Evolutionary conservation across 2,888 invertebrate species (phyloP), one percentile per base, ranked within the genome.

Genomic region (Tenthredo amoena): DNA sequence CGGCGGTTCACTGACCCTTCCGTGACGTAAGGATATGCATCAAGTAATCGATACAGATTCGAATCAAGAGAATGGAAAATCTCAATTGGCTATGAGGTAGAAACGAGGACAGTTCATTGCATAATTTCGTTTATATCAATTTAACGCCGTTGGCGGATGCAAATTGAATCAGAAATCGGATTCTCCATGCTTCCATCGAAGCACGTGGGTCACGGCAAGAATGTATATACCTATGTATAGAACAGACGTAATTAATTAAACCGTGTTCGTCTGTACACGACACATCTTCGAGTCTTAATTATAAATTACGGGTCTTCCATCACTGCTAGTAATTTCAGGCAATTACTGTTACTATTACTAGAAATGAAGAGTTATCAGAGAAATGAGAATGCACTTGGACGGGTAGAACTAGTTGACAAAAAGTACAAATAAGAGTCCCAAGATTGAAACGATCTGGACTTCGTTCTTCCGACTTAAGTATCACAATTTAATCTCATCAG

Each of bases 171-270:
- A 72, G 2, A 72, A 43, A 72, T 43, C 3, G 37, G 43, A 72
- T 37, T 43, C 21, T 68, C 68, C 12, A 34, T 68, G 21, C 34
- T 68, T 68, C 12, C 1, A 40, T 40, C 37, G 12, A 43, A 43
- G 72, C 55, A 77, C 31, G 77, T 55, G 50, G 50, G 50, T 77
- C 21, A 34, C 55, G 77, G 12, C 26, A 55, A 2, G 55, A 6
- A 31, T 12, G 3, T 18, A 15, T 18, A 34, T 50, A 50, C 15
- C 18, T 15, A 47, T 31, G 18, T 26, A n/a, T 74, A 12, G 43
- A 10, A 74, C 7, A 74, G 43, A 10, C 43, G 74, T 43, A 74
- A 43, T 47, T 74, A 74, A 74, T 74, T n/a, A 43, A 74, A 74
- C 12, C n/a, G 74, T 21, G 43, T 74, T 74, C 15, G 40, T 26